Conservation (phyloP, 2,888 invertebrate species). For the Lasioglossum pauxillum region DNA sequence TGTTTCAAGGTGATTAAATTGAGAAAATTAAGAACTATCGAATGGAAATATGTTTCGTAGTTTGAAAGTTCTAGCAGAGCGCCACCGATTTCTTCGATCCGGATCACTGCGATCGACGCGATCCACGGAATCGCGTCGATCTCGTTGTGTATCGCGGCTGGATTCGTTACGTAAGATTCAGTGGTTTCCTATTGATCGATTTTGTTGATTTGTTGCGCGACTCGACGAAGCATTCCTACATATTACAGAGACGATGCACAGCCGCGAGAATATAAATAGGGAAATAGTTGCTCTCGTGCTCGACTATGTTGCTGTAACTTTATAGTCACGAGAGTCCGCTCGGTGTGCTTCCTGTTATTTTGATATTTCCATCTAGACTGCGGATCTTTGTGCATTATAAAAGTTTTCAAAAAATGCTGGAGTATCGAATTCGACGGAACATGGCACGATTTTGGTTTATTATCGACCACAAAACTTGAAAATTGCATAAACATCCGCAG, state of each 20-base stretch:
- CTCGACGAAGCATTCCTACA: conserved; percentile 36
- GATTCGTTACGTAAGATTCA: conserved; percentile 49
- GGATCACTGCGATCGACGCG: conserved; percentile 26
- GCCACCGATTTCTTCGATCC: neutral
- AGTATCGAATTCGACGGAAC: too few species aligned
- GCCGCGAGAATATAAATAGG: neutral
- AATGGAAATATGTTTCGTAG: too few species aligned
- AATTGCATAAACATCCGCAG: too few species aligned
- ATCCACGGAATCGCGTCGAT: conserved; percentile 58
- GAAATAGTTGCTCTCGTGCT: conserved; percentile 15
- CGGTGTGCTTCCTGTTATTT: neutral
- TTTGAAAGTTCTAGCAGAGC: neutral
- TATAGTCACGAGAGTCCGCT: neutral
- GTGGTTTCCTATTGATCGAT: conserved; percentile 64
- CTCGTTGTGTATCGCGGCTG: conserved; percentile 35
- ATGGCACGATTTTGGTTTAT: too few species aligned
- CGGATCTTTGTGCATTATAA: too few species aligned
- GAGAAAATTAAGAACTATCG: neutral
- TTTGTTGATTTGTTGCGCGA: conserved; percentile 57
- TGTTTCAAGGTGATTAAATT: neutral
- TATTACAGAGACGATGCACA: conserved; percentile 23
- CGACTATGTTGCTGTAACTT: neutral
- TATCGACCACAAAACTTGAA: too few species aligned
- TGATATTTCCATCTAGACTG: neutral
- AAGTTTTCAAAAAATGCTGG: too few species aligned